phyloP scores from a whole-genome alignment of 2,888 invertebrate genomes.

The Ophioninae sp. region DNA sequence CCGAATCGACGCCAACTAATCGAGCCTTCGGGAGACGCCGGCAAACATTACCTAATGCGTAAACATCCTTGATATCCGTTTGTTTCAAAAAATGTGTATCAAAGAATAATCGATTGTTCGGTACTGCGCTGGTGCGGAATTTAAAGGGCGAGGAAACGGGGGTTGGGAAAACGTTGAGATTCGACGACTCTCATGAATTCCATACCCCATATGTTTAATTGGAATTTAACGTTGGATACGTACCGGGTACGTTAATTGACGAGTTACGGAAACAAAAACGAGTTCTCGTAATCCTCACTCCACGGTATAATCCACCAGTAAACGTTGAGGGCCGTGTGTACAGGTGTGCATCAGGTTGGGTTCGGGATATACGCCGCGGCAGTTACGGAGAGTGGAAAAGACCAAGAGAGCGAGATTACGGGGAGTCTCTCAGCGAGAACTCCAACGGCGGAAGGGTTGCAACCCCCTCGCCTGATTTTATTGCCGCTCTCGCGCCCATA shows the following conservation, averaged over 20 bases:
- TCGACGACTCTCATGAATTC: constrained; percentile 44
- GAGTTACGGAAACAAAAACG: constrained; percentile 75
- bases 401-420: constrained; percentile 70
- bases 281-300: constrained; percentile 71
- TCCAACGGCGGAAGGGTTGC: constrained; percentile 76
- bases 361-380: not conserved
- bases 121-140: too few species aligned
- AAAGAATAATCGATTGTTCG: too few species aligned
- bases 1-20: too few species aligned
- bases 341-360: constrained; percentile 27
- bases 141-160: too few species aligned
- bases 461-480: constrained; percentile 77
- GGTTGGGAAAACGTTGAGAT: not conserved
- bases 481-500: constrained; percentile 70
- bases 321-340: not conserved
- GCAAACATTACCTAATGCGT: too few species aligned
- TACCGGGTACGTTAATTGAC: constrained; percentile 58
- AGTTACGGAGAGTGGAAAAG: constrained; percentile 30
- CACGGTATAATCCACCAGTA: constrained; percentile 30
- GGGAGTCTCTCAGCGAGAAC: constrained; percentile 68
- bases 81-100: too few species aligned
- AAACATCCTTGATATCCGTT: too few species aligned
- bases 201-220: constrained; percentile 57
- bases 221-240: constrained; percentile 51
- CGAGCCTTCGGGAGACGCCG: too few species aligned